A percentile compares a stretch with the other conserved stretches of the same genome.
phyloP scores from a whole-genome alignment of 2,888 invertebrate species.

The Saturnia japonica region DNA sequence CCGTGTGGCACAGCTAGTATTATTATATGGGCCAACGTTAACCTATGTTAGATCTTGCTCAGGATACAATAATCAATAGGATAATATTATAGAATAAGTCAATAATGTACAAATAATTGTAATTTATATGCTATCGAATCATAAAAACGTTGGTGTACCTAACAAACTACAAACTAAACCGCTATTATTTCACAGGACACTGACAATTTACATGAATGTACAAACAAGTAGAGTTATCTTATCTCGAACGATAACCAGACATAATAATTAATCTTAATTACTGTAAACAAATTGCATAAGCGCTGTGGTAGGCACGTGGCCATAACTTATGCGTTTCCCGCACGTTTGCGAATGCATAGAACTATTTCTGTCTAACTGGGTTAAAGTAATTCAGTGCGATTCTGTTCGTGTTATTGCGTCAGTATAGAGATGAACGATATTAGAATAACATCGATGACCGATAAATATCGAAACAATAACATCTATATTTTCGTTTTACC shows the following conservation, averaged over 20 bases:
- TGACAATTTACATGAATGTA: not conserved
- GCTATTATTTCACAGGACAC: not conserved
- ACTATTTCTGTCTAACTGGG: slow-evolving; percentile 62
- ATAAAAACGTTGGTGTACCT: no score
- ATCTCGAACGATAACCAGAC: not conserved
- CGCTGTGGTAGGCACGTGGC: not conserved
- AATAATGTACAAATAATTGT: no score
- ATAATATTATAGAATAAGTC: no score
- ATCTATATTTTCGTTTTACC: no score
- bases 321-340: not conserved
- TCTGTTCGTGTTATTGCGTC: slow-evolving; percentile 13
- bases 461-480: no score
- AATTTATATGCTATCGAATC: no score
- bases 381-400: slow-evolving; percentile 51
- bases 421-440: not conserved
- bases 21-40: no score
- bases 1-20: no score
- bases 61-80: no score
- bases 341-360: slow-evolving; percentile 11
- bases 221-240: not conserved
- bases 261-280: slow-evolving; percentile 1
- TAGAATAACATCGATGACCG: no score
- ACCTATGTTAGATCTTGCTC: no score
- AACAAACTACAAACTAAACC: not conserved
- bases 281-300: slow-evolving; percentile 4